Evolutionary conservation across 2,113 vertebrate genomes (phyloP), one percentile per base, ranked within the genome.

Genomic region (Anolis sagrei): DNA sequence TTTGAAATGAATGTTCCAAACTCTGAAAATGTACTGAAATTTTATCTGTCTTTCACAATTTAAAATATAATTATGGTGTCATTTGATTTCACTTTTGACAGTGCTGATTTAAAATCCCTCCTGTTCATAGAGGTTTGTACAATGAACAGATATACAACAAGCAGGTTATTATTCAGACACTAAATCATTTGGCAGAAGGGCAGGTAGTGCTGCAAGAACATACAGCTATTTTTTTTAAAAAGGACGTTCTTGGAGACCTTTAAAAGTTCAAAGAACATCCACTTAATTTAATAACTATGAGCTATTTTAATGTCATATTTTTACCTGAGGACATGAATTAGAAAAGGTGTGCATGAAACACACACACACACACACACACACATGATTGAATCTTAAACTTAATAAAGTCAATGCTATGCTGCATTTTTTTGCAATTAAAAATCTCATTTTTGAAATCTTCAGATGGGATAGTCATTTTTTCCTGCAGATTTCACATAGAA

Each of bases 251-350:
- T 79, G 36, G 29, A 87, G 89, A 85, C 21, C 80, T 89, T 88
- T 82, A 86, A 91, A 82, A 13, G 82, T 76, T 21, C 68, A 81
- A 74, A 73, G 36, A 80, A 64, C 72, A 66, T 54, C 80, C 44
- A 77, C 58, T 54, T 70, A 69, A 68, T 75, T 68, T 85, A 87
- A 84, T 78, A 70, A 88, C 4, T 84, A 73, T 64, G 78, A 90
- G 39, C 66, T 81, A 70, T 51, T 91, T 86, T 89, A 90, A 88
- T 81, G 58, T 83, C 84, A 73, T 32, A 14, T 86, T 92, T 86
- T 86, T 88, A 91, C 54, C 48, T 4, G 0, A 82, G 89, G 81
- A 81, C 23, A 85, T 81, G 54, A 84, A 88, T 80, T 54, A 62
- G 27, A 14, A 48, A 54, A 88, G 89, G 27, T 44, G 74, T 48